Base-by-base conservation (phyloP, 2,113 vertebrate species). In the Rhea pennata region DNA sequence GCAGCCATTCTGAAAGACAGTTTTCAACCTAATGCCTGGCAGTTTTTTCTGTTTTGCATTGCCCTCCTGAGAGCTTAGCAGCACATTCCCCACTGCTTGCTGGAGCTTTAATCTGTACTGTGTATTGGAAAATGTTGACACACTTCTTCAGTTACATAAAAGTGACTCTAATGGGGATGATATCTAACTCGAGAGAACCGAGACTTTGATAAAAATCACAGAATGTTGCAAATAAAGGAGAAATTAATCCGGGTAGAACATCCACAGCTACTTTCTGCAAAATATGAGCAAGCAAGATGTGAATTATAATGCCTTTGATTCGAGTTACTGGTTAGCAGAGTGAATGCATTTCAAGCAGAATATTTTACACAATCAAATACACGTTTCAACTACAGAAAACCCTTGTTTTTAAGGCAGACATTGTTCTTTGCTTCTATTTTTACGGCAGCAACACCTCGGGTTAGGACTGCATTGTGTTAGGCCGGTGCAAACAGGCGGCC, bases 361-460 rank as follows among this genome's bases (percentile, higher is more conserved):
- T 31, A 87, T 84, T 94, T 94, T 89, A 91, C 84, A 95, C 17
- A 24, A 81, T 36, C 77, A 85, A 53, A 69, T 72, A 80, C 77
- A 92, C 44, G 22, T 72, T 36, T 36, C 5, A 12, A 10, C 15
- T 15, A 24, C 46, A 72, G 59, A 56, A 87, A 93, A 54, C 2
- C 66, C 74, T 89, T 95, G 92, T 85, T 95, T 95, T 83, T 71
- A 44, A 91, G 78, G 56, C 73, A 17, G 31, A 64, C 50, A 87
- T 95, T 97, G 93, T 96, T 95, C 94, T 76, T 36, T 0, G 0
- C 22, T 96, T 91, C 95, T 95, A 91, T 95, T 97, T 97, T 89
- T 93, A 92, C 2, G 1, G 15, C 0, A 39, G 71, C 84, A 92
- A 54, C 92, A 79, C 84, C 89, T 96, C 0, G 0, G 40, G 48